These are phyloP conservation scores for Lasiurus borealis DNA, from an alignment of 2,113 vertebrate genomes.

Conservation along the genomic window DNA sequence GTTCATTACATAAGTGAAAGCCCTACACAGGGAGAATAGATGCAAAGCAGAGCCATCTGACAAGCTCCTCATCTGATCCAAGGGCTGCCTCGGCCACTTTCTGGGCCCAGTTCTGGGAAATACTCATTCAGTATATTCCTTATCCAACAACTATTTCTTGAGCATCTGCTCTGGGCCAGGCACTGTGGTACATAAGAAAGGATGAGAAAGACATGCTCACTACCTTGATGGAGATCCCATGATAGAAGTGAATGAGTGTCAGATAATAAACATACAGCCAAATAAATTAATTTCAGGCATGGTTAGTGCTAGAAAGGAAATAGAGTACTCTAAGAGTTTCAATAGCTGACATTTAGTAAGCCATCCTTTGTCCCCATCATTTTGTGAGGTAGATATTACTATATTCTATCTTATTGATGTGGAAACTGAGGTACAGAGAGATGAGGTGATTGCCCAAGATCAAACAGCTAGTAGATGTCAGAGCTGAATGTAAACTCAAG, in stretches of 20 bases:
- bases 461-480: neutral
- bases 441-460: neutral
- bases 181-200: neutral
- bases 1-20: constrained; percentile 69
- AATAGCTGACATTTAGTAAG: neutral
- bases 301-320: neutral
- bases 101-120: neutral
- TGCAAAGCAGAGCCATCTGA: neutral
- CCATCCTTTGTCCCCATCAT: neutral
- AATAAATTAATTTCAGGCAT: neutral
- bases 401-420: neutral
- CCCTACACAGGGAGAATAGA: neutral
- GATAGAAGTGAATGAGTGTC: neutral
- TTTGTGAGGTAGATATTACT: neutral
- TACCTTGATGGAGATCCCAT: neutral
- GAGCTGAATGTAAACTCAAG: neutral
- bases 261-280: neutral
- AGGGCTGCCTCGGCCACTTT: neutral
- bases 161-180: neutral
- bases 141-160: neutral
- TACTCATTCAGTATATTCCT: neutral
- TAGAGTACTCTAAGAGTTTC: neutral
- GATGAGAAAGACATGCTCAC: neutral
- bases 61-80: neutral
- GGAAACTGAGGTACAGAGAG: neutral